Evolutionary conservation across 2,888 invertebrate species (phyloP), one percentile per base, ranked within the genome.

Genomic region (Dascillus cervinus): DNA sequence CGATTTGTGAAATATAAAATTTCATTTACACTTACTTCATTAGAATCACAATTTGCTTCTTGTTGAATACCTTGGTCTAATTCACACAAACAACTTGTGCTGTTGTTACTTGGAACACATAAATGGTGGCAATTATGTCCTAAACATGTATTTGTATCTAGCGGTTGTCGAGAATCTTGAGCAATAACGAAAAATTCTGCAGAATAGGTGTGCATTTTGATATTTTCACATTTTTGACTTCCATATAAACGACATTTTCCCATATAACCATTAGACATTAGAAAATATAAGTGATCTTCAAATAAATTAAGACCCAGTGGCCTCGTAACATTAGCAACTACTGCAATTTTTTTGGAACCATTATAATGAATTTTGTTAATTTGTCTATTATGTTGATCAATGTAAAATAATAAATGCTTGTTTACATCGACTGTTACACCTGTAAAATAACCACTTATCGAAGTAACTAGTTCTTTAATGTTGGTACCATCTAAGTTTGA

Each of bases 251-350:
- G 62, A 49, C 79, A 83, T 32, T 73, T 77, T 10, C 66, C 66
- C 14, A 82, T 64, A 11, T 70, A 68, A 23, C 71, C 72, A 1
- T 70, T 70, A 1, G 67, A 65, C 3, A 68, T 70, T 0, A 78
- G 60, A 70, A 82, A 87, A 60, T 82, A 91, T 1, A 90, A 64
- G 41, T 79, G 69, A 57, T 85, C 82, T 55, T 87, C 87, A 56
- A 80, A 83, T 22, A 88, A 66, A 3, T 73, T 75, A 11, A 90
- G 58, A 0, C 77, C 77, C 22, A 74, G 71, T 0, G 87, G 82
- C 17, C 69, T 67, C 11, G 65, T 60, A 2, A 71, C 53, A 32
- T 72, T 69, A 29, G 64, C 56, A 0, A 74, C 56, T 1, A 70
- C 58, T 0, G 64, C 57, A 12, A 59, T 41, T 56, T 64, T 67